Evolutionary conservation across 2,888 invertebrate species (phyloP).

Genomic region (Caenorhabditis doughertyi): DNA sequence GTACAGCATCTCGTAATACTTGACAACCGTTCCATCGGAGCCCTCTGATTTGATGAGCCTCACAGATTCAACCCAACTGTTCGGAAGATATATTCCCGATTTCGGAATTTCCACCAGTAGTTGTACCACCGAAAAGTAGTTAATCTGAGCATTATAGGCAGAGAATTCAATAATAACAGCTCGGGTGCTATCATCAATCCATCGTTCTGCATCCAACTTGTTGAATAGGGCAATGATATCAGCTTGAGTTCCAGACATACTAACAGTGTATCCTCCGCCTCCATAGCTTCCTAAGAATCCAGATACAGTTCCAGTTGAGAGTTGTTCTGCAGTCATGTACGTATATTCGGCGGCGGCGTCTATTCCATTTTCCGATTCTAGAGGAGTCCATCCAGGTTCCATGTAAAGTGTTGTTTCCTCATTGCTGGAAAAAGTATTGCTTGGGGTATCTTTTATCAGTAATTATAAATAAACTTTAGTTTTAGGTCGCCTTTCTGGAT

Average conservation of each 20-base stretch:
- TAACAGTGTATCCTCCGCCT: slow-evolving; percentile 72
- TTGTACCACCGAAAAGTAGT: slow-evolving; percentile 75
- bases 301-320: slow-evolving; percentile 49
- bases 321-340: slow-evolving; percentile 59
- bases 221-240: slow-evolving; percentile 77
- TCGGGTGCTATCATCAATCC: slow-evolving; percentile 83
- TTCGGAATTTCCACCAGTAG: slow-evolving; percentile 70
- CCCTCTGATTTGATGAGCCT: slow-evolving; percentile 73
- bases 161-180: slow-evolving; percentile 85
- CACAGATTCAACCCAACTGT: slow-evolving; percentile 73
- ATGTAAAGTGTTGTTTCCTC: slow-evolving; percentile 57
- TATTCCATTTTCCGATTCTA: slow-evolving; percentile 42
- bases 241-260: slow-evolving; percentile 66
- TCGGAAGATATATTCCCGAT: slow-evolving; percentile 61
- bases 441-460: too few relatives aligned
- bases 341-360: slow-evolving; percentile 60
- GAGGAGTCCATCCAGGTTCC: slow-evolving; percentile 52
- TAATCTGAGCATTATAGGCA: slow-evolving; percentile 84
- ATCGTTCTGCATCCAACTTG: slow-evolving; percentile 81
- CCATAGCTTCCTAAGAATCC: slow-evolving; percentile 65
- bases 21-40: slow-evolving; percentile 59
- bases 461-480: too few relatives aligned
- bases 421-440: slow-evolving; percentile 36
- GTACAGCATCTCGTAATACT: slow-evolving; percentile 70
- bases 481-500: too few relatives aligned